Evolutionary conservation across 2,888 invertebrate genomes (phyloP).

Genomic region (Dryadula phaetusa): DNA sequence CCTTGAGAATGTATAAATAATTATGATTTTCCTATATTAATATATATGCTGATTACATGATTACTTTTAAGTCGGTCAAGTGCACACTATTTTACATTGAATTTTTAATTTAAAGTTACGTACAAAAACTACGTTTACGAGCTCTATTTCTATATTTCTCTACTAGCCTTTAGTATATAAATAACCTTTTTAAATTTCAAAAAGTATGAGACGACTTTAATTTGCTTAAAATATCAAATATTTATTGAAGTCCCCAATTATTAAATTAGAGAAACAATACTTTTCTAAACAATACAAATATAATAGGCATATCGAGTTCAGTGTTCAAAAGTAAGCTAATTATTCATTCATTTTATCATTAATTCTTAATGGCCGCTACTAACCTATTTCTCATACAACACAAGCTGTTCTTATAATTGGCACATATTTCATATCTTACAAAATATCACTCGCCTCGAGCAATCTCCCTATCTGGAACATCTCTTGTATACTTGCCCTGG

Average conservation of each 20-base stretch:
- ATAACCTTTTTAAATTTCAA: no score
- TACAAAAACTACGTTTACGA: no score
- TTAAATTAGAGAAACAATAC: background rate
- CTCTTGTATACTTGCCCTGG: constrained; percentile 23
- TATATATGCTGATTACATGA: background rate
- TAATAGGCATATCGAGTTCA: background rate
- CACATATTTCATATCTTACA: constrained; percentile 21
- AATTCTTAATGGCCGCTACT: background rate
- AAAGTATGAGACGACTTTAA: no score
- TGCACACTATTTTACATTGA: constrained; percentile 16
- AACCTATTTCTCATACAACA: constrained; percentile 15
- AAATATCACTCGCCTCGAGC: constrained; percentile 25
- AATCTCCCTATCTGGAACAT: constrained; percentile 26
- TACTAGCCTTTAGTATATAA: no score
- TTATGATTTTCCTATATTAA: constrained; percentile 27
- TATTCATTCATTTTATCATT: background rate
- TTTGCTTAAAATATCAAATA: background rate
- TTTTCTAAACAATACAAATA: background rate
- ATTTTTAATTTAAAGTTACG: background rate
- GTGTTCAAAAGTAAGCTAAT: background rate
- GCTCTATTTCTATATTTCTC: no score
- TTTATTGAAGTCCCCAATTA: background rate
- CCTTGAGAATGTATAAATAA: constrained; percentile 38
- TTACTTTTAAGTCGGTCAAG: constrained; percentile 31
- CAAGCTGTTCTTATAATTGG: constrained; percentile 9